A percentile compares a stretch with the other conserved stretches of the same genome.
phyloP scores from a whole-genome alignment of 2,888 invertebrate species.

The Acanthosepion lycidas region DNA sequence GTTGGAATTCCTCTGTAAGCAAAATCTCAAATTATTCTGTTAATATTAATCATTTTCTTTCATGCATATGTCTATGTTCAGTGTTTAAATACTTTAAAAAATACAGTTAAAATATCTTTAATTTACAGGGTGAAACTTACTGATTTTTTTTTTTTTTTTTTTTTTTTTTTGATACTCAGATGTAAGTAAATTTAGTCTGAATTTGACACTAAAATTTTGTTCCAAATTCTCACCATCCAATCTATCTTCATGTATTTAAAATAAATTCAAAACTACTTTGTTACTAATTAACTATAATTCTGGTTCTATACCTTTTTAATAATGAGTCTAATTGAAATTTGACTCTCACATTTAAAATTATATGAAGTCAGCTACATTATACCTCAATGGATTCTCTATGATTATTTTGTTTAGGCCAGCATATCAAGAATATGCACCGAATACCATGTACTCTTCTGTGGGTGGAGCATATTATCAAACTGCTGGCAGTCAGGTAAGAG shows the following conservation, averaged over 20 bases:
- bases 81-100: not conserved
- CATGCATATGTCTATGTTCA: not conserved
- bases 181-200: not conserved
- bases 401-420: constrained; percentile 58
- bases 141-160: not conserved
- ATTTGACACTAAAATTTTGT: not conserved
- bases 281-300: not conserved
- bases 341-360: not conserved
- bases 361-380: not conserved
- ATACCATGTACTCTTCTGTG: constrained; percentile 79
- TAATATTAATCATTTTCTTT: not conserved
- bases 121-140: not conserved
- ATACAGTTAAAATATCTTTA: no score
- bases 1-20: not conserved
- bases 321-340: not conserved
- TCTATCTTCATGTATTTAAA: not conserved
- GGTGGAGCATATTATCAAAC: constrained; percentile 84
- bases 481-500: constrained; percentile 79
- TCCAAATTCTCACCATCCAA: not conserved
- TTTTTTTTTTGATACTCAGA: not conserved
- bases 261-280: not conserved
- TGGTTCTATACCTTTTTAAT: not conserved
- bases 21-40: not conserved
- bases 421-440: constrained; percentile 69
- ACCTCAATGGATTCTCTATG: not conserved